Conservation (phyloP, 1,140 invertebrate genomes). For the Ericerus pela region DNA sequence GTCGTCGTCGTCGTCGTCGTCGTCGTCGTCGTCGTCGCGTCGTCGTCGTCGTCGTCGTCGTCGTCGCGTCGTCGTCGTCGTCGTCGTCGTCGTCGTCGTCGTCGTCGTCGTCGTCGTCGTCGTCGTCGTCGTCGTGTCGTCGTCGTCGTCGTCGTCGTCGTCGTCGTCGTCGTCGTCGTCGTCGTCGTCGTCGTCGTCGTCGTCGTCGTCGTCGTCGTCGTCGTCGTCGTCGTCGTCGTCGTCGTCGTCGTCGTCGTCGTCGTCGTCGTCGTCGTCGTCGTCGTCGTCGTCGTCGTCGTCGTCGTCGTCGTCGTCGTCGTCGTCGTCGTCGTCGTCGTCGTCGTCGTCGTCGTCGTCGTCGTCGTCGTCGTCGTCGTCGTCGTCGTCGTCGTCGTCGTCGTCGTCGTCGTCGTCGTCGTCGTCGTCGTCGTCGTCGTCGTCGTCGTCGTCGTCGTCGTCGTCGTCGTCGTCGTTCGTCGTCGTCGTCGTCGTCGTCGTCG, state of each 20-base stretch:
- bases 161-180: neutral
- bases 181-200: constrained; percentile 7
- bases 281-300: neutral
- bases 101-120: neutral
- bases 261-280: constrained; percentile 17
- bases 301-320: constrained; percentile 14
- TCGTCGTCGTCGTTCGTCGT: too few species aligned
- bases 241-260: constrained; percentile 14
- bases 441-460: too few species aligned
- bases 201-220: constrained; percentile 17
- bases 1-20: constrained; percentile 10
- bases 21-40: too few species aligned
- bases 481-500: too few species aligned
- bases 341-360: constrained; percentile 4
- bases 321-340: constrained; percentile 4
- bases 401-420: constrained; percentile 13
- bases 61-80: too few species aligned
- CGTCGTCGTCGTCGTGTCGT: too few species aligned
- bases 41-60: too few species aligned
- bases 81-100: constrained; percentile 13
- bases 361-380: constrained; percentile 23
- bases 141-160: neutral
- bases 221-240: constrained; percentile 13
- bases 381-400: constrained; percentile 22
- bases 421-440: constrained; percentile 14